Evolutionary conservation across 1,140 invertebrate species (phyloP).

Genomic region (Metopolophium dirhodum): DNA sequence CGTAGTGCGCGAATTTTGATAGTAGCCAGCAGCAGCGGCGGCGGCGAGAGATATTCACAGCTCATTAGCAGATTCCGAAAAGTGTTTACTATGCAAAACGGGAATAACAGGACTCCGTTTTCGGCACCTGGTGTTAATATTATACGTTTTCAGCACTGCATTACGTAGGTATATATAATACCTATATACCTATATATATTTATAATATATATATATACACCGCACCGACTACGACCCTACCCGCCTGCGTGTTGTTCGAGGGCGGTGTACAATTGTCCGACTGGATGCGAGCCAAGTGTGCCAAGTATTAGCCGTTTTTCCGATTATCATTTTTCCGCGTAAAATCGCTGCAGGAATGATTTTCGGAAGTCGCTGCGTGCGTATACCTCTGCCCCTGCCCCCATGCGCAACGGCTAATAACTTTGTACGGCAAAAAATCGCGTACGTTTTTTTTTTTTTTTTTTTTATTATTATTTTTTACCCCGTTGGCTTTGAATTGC

Average conservation of each 20-base stretch:
- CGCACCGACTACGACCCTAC: background rate
- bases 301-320: constrained; percentile 14
- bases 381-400: background rate
- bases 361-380: background rate
- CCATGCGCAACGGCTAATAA: background rate
- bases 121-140: constrained; percentile 26
- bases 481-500: constrained; percentile 1
- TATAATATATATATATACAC: background rate
- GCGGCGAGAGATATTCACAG: constrained; percentile 22
- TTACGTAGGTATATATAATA: background rate
- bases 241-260: background rate
- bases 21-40: background rate
- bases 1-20: background rate
- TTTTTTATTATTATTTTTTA: background rate
- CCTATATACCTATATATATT: background rate
- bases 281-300: background rate
- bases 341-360: background rate
- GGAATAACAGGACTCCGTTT: background rate
- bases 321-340: background rate
- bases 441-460: background rate
- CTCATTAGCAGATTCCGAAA: constrained; percentile 36
- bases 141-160: background rate
- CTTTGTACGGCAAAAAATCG: background rate
- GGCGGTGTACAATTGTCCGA: background rate
- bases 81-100: constrained; percentile 31